Evolutionary conservation across 2,797 vertebrate genomes (phyloP).

Genomic region (Acanthopagrus latus): DNA sequence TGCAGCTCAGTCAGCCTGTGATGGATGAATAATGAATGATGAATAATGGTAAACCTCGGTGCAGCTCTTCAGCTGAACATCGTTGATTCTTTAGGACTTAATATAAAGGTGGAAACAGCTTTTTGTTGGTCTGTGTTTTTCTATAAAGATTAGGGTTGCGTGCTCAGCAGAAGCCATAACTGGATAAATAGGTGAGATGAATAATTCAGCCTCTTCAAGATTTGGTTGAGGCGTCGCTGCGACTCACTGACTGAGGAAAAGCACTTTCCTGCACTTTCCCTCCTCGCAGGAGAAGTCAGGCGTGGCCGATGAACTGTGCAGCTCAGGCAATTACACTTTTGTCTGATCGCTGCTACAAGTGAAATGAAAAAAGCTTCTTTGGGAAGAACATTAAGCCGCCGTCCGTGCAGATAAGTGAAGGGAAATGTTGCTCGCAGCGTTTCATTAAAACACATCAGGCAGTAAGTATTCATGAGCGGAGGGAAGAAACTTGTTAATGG

Average conservation of each 20-base stretch:
- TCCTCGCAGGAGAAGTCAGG: not conserved
- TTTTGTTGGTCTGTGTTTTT: not conserved
- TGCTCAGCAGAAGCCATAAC: slow-evolving; percentile 16
- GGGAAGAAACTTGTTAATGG: not conserved
- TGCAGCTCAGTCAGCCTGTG: not conserved
- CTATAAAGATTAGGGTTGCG: not conserved
- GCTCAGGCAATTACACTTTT: not conserved
- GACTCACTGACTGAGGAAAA: not conserved
- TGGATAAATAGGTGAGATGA: slow-evolving; percentile 26
- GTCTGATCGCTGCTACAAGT: slow-evolving; percentile 3
- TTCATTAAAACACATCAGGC: slow-evolving; percentile 23
- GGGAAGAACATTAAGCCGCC: not conserved
- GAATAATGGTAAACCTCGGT: not conserved
- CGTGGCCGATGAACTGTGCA: not conserved
- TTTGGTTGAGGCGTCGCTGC: not conserved
- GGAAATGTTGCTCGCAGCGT: not conserved
- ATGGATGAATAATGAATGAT: not conserved
- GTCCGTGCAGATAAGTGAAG: slow-evolving; percentile 18
- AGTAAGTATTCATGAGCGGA: not conserved
- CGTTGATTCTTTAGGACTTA: not conserved
- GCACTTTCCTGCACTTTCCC: not conserved
- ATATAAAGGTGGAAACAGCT: not conserved
- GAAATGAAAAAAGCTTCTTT: not conserved
- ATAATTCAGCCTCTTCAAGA: slow-evolving; percentile 26
- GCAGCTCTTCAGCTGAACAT: not conserved